These are phyloP conservation scores for Opisthocomus hoazin DNA, from an alignment of 2,113 vertebrate genomes.

Conservation along the genomic window DNA sequence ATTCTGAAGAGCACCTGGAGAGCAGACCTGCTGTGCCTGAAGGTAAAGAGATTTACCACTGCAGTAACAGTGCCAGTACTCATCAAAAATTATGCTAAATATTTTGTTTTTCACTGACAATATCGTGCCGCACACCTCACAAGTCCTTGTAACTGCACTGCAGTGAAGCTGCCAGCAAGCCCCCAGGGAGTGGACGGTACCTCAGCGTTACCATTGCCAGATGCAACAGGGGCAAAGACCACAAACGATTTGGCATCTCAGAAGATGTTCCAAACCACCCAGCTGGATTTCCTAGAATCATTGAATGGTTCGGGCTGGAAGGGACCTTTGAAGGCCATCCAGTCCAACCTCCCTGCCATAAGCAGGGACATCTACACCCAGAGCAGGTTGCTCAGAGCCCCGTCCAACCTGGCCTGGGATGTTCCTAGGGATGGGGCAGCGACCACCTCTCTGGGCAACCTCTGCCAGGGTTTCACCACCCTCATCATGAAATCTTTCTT, in stretches of 20 bases:
- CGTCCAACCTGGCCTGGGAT: not conserved
- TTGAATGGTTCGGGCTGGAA: not conserved
- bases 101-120: not conserved
- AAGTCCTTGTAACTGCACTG: not conserved
- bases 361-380: not conserved
- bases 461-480: not conserved
- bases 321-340: not conserved
- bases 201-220: not conserved
- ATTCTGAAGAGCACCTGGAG: not conserved
- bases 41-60: not conserved
- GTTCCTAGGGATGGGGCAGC: not conserved
- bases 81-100: not conserved
- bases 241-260: not conserved
- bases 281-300: not conserved
- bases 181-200: not conserved
- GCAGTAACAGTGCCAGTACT: not conserved
- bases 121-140: not conserved
- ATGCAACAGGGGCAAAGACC: not conserved
- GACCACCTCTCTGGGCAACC: not conserved
- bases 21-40: not conserved
- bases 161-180: not conserved
- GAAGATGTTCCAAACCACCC: not conserved
- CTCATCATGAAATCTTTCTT: too few relatives aligned
- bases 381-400: not conserved
- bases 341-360: rapidly evolving